Conservation (phyloP, 2,888 invertebrate genomes). For the Caenorhabditis sp. region DNA sequence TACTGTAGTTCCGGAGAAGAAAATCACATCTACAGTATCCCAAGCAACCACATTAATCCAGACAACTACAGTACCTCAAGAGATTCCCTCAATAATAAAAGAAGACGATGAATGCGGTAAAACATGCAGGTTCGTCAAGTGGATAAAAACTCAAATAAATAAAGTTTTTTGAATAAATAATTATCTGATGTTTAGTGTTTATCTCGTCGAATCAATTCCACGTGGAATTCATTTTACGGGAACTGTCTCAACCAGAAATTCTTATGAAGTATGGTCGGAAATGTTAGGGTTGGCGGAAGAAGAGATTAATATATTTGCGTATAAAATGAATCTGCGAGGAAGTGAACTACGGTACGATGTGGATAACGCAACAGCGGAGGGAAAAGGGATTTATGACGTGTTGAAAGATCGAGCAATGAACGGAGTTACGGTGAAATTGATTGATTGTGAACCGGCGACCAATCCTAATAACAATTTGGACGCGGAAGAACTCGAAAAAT, state of each 20-base stretch:
- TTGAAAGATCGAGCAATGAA: slow-evolving; percentile 17
- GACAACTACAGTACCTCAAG: slow-evolving; percentile 12
- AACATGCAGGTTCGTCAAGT: slow-evolving; percentile 44
- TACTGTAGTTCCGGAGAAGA: too few relatives aligned
- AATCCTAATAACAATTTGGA: slow-evolving; percentile 27
- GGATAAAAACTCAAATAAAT: slow-evolving; percentile 32
- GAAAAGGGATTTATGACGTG: slow-evolving; percentile 19
- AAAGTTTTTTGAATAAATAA: slow-evolving; percentile 8
- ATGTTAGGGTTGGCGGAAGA: slow-evolving; percentile 13
- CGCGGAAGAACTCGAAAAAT: slow-evolving; percentile 26
- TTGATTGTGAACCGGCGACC: slow-evolving; percentile 31
- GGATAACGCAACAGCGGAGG: slow-evolving; percentile 37
- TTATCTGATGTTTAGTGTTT: slow-evolving; percentile 21
- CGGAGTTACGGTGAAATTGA: slow-evolving; percentile 23
- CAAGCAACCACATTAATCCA: neutral
- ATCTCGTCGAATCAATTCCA: slow-evolving; percentile 38
- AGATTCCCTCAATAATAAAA: neutral
- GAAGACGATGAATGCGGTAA: slow-evolving; percentile 15
- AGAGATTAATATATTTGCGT: slow-evolving; percentile 34
- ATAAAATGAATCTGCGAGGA: slow-evolving; percentile 39
- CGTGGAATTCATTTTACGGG: slow-evolving; percentile 25
- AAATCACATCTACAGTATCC: too few relatives aligned
- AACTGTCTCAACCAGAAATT: slow-evolving; percentile 23
- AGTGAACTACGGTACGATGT: slow-evolving; percentile 28
- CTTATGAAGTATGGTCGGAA: slow-evolving; percentile 30